Percentiles rank a stretch among this genome's conserved stretches.
These are phyloP conservation scores for Trigoniulus corallinus DNA, from an alignment of 1,140 invertebrate species.

Conservation along the genomic window DNA sequence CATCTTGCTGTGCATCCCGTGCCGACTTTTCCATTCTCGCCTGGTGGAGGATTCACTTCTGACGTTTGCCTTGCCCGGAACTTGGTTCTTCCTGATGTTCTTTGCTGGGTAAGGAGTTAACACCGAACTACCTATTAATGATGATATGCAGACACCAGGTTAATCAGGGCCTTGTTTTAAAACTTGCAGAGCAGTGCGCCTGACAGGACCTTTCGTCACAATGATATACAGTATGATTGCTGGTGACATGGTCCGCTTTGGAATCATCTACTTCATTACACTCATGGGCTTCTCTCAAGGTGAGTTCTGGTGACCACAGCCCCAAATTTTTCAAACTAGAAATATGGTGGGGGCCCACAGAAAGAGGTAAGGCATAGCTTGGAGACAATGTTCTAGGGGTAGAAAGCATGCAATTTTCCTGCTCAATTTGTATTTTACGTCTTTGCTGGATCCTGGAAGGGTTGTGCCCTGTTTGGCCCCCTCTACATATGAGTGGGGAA, in stretches of 20 bases:
- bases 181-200: slow-evolving; percentile 58
- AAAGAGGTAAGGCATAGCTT: too few species aligned
- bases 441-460: too few species aligned
- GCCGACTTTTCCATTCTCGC: slow-evolving; percentile 50
- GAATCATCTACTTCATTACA: slow-evolving; percentile 87
- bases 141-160: neutral
- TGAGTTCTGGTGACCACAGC: slow-evolving; percentile 14
- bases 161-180: too few species aligned
- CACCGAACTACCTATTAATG: neutral
- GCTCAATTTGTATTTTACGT: too few species aligned
- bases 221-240: slow-evolving; percentile 98
- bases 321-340: neutral
- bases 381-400: too few species aligned
- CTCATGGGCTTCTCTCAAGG: slow-evolving; percentile 82
- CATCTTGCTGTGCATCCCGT: slow-evolving; percentile 83
- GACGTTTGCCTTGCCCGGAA: slow-evolving; percentile 77
- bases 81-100: slow-evolving; percentile 96
- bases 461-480: too few species aligned
- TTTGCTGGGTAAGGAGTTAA: slow-evolving; percentile 73
- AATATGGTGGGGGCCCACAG: too few species aligned
- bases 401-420: too few species aligned
- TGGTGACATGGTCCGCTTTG: slow-evolving; percentile 93
- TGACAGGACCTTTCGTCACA: slow-evolving; percentile 93
- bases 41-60: slow-evolving; percentile 79
- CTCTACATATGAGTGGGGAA: too few species aligned